A percentile compares a stretch with the other conserved stretches of the same genome.
Conservation (phyloP, 2,888 invertebrate genomes). For the Synanthedon andrenaeformis region DNA sequence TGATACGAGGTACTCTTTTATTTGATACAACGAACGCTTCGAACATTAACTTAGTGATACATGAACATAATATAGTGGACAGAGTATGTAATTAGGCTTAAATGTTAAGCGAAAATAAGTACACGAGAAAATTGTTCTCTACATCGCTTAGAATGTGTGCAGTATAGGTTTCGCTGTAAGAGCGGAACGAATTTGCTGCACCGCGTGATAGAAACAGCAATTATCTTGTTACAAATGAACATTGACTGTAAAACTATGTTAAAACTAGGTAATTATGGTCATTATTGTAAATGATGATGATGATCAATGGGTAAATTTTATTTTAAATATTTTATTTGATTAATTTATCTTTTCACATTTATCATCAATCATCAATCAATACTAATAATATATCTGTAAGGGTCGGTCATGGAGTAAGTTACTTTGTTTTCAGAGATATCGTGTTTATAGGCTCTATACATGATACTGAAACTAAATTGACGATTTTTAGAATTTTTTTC, state of each 20-base stretch:
- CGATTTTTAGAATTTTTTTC: too few species aligned
- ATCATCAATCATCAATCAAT: too few species aligned
- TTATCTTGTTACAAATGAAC: background rate
- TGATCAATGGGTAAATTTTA: too few species aligned
- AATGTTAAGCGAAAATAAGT: background rate
- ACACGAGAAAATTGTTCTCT: background rate
- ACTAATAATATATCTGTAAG: too few species aligned
- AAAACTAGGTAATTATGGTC: background rate
- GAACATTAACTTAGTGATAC: conserved; percentile 28
- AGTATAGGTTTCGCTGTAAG: background rate
- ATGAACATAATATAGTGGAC: background rate
- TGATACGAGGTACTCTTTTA: conserved; percentile 15
- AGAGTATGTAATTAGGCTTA: background rate
- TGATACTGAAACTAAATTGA: too few species aligned
- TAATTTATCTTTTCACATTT: too few species aligned
- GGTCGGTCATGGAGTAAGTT: too few species aligned
- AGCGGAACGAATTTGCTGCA: background rate
- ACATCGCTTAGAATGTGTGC: background rate
- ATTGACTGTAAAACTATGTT: background rate
- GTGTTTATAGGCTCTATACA: too few species aligned
- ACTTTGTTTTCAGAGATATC: too few species aligned
- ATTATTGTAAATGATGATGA: too few species aligned
- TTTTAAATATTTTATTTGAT: too few species aligned
- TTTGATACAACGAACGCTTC: conserved; percentile 16
- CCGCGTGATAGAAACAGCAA: background rate